phyloP scores from a whole-genome alignment of 2,113 vertebrate genomes.

The Daboia siamensis region DNA sequence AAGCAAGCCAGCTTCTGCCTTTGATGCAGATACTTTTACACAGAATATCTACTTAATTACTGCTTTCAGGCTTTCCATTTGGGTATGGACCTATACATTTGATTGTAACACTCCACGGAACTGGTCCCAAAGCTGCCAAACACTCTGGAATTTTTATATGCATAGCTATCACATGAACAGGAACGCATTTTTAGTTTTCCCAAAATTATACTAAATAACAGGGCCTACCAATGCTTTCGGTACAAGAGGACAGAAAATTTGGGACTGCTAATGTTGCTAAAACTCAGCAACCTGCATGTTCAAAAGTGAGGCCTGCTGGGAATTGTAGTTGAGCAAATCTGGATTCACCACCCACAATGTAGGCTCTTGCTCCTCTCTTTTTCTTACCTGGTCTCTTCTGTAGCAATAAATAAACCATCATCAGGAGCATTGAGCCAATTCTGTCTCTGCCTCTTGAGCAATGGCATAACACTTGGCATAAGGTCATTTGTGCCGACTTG shows the following conservation, averaged over 20 bases:
- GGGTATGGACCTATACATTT: neutral
- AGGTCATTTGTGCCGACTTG: slow-evolving; percentile 64
- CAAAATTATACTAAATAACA: neutral
- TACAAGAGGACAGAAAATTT: neutral
- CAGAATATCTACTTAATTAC: neutral
- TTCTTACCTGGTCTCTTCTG: slow-evolving; percentile 88
- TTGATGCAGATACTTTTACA: neutral
- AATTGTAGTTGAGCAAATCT: neutral
- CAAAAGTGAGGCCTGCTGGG: neutral
- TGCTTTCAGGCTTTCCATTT: neutral
- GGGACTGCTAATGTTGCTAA: neutral
- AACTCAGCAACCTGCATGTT: neutral
- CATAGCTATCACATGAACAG: neutral
- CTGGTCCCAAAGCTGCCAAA: neutral
- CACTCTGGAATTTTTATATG: neutral
- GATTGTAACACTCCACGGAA: neutral
- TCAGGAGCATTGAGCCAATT: slow-evolving; percentile 89
- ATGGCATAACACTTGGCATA: slow-evolving; percentile 72
- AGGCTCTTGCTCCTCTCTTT: slow-evolving; percentile 18
- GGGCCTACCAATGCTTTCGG: neutral
- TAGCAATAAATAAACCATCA: slow-evolving; percentile 89
- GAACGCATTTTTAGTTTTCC: neutral
- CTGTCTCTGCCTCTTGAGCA: slow-evolving; percentile 84
- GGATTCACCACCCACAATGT: neutral
- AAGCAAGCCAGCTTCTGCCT: neutral